Conservation (phyloP, 2,888 invertebrate genomes). For the Troglohyphantes excavatus region DNA sequence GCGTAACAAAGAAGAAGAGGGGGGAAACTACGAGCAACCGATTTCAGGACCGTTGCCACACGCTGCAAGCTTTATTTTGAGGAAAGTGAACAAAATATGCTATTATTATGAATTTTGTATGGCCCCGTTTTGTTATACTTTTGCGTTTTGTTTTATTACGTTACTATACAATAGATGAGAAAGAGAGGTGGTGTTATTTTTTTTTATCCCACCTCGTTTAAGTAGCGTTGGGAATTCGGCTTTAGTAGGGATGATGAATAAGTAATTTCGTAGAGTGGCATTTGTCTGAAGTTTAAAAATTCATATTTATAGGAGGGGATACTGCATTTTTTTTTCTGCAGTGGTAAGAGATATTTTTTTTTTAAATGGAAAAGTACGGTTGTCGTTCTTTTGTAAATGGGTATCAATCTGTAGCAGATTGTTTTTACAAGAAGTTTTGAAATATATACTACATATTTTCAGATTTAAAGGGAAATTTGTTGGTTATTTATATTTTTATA, state of each 20-base stretch:
- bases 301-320: slow-evolving; percentile 55
- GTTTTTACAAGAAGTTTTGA: background rate
- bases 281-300: slow-evolving; percentile 57
- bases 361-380: background rate
- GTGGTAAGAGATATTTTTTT: background rate
- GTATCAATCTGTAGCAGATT: background rate
- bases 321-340: background rate
- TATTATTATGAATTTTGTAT: slow-evolving; percentile 70
- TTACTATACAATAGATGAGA: background rate
- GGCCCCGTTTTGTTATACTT: slow-evolving; percentile 31
- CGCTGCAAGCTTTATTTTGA: slow-evolving; percentile 40
- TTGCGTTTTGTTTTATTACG: slow-evolving; percentile 56
- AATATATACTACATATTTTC: background rate
- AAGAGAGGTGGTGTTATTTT: background rate
- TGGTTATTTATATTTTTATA: too few relatives aligned
- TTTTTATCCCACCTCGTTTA: slow-evolving; percentile 44
- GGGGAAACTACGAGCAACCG: background rate
- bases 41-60: slow-evolving; percentile 26
- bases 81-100: slow-evolving; percentile 55
- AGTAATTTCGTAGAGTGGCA: slow-evolving; percentile 37
- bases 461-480: too few relatives aligned
- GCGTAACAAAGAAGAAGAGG: slow-evolving; percentile 21
- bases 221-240: slow-evolving; percentile 11
- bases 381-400: background rate
- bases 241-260: slow-evolving; percentile 31